phyloP scores from a whole-genome alignment of 2,113 vertebrate genomes.

The Formicarius rufipectus region DNA sequence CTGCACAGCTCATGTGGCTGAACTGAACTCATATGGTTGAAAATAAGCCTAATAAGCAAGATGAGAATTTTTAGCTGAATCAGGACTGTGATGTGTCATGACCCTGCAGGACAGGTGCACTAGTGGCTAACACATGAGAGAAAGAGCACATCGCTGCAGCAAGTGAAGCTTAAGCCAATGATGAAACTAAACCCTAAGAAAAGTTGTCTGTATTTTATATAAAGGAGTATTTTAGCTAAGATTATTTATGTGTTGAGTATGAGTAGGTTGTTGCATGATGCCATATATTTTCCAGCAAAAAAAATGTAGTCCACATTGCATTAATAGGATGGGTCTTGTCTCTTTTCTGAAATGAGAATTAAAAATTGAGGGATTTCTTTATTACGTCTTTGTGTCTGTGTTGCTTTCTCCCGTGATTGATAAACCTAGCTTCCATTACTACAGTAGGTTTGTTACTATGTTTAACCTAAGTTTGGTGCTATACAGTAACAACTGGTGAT shows the following conservation, averaged over 20 bases:
- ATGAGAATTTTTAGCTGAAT: neutral
- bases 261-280: neutral
- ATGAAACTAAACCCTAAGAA: neutral
- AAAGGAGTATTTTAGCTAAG: neutral
- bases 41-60: neutral
- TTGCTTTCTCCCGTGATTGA: neutral
- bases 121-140: neutral
- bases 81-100: neutral
- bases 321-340: neutral
- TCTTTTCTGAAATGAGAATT: neutral
- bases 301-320: fast-evolving
- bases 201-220: neutral
- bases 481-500: neutral
- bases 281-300: neutral
- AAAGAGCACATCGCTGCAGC: neutral
- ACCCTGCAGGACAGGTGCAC: fast-evolving
- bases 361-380: neutral
- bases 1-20: neutral
- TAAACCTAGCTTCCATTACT: neutral
- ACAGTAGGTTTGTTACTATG: neutral
- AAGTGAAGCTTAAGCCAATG: neutral
- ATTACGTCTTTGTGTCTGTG: neutral
- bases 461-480: neutral
- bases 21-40: neutral
- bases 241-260: neutral